Percentiles rank a stretch among this genome's conserved stretches.
Evolutionary conservation across 2,113 vertebrate genomes (phyloP).

Genomic region (Panthera uncia): DNA sequence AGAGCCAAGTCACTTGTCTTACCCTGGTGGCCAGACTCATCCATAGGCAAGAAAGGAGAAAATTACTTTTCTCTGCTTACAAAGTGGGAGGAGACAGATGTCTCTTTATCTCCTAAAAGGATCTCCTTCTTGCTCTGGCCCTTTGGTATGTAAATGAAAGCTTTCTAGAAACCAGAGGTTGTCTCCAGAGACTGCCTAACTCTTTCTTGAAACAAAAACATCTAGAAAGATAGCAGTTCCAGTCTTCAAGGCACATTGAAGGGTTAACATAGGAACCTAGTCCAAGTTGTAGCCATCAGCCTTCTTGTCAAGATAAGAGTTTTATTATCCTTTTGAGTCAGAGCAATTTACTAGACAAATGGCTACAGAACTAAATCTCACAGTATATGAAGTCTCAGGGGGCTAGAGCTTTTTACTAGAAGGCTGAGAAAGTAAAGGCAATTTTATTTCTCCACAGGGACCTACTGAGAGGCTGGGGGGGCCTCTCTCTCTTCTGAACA

Average conservation of each 20-base stretch:
- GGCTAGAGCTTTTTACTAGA: background rate
- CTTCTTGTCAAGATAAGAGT: background rate
- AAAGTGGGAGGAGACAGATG: background rate
- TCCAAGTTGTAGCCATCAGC: background rate
- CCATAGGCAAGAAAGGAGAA: background rate
- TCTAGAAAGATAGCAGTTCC: background rate
- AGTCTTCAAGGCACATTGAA: background rate
- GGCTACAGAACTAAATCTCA: background rate
- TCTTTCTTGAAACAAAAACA: background rate
- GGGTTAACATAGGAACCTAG: background rate
- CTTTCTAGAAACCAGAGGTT: background rate
- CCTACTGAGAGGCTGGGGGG: background rate
- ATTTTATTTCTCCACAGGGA: background rate
- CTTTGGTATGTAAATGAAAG: background rate
- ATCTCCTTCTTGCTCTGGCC: background rate
- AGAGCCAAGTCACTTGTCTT: background rate
- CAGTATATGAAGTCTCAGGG: background rate
- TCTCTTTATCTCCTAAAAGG: background rate
- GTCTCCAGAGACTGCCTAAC: background rate
- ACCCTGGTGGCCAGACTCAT: background rate
- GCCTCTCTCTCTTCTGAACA: background rate
- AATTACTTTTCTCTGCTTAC: background rate
- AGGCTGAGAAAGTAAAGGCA: background rate
- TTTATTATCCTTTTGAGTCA: conserved; percentile 37
- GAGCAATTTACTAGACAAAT: background rate